Conservation (phyloP, 2,888 invertebrate species). For the Cryptocephalus moraei region DNA sequence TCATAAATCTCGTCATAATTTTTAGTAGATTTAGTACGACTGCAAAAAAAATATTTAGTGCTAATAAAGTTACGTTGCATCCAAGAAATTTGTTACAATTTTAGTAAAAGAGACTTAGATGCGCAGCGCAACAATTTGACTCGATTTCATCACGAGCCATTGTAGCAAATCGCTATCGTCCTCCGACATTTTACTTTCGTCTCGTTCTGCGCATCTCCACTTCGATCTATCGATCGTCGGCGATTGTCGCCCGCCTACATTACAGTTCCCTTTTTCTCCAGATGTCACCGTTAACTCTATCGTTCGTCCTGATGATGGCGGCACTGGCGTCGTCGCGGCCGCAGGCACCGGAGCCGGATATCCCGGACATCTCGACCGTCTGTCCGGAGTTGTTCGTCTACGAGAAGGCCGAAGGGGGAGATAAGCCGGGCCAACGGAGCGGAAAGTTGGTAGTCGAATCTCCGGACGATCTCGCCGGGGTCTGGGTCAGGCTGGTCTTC, state of each 20-base stretch:
- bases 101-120: too few species aligned
- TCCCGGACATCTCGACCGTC: conserved; percentile 11
- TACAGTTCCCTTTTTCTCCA: conserved; percentile 4
- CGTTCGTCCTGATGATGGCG: conserved; percentile 7
- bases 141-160: too few species aligned
- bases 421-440: conserved; percentile 18
- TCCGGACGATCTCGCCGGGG: conserved; percentile 22
- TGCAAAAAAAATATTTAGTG: too few species aligned
- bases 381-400: conserved; percentile 26
- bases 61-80: too few species aligned
- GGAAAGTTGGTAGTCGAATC: conserved; percentile 20
- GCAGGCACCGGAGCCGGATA: not conserved
- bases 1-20: too few species aligned
- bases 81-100: too few species aligned
- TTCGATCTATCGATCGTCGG: too few species aligned
- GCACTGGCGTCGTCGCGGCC: conserved; percentile 7
- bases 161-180: too few species aligned
- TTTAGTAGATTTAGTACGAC: too few species aligned
- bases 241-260: not conserved
- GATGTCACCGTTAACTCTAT: conserved; percentile 3
- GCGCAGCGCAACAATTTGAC: too few species aligned
- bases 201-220: too few species aligned
- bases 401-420: conserved; percentile 8
- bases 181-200: too few species aligned
- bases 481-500: conserved; percentile 25